Base-by-base conservation (phyloP, 1,140 invertebrate species). In the Papilio polyxenes region DNA sequence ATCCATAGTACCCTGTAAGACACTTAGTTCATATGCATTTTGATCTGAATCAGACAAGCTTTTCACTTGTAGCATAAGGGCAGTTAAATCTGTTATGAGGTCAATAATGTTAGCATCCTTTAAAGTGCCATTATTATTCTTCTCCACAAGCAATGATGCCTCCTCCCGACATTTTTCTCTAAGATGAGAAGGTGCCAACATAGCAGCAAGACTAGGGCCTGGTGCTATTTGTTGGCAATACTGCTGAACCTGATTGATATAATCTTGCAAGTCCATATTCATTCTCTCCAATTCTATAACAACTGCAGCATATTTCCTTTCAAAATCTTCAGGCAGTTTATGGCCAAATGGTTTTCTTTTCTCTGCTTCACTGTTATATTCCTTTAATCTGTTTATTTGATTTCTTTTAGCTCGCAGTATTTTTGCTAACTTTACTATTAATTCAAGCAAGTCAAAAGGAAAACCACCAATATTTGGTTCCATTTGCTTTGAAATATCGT, bases 311-410 rank as follows among this genome's bases (percentile, higher is more conserved):
- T 99, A 99, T 89, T 96, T 96, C 87, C 97, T 96, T 92, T 99
- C 97, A 92, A 99, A 99, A 87, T 99, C 98, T 75, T 97, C 96
- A 13, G 97, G 95, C 81, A 98, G 95, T 76, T 95, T 95, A 88
- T 97, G 96, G 37, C 97, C 96, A 92, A 97, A 97, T 7, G 97
- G 98, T 90, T 96, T 96, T 86, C 97, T 96, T 92, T 97, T 97
- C 92, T 99, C 98, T 17, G 98, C 98, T 91, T 98, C 97, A 83
- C 96, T 96, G 90, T 99, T 99, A 96, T 99, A 98, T 62, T 97
- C 96, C 90, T 97, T 97, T 62, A 99, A 92, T 62, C 96, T 96
- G 81, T 96, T 96, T 17, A 99, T 97, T 95, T 97, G 98, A 6
- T 96, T 95, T 86, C 97, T 97, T 91, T 99, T 99, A 0, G 96